Conservation (phyloP, 2,888 invertebrate genomes). For the Malthinus seriepunctatus region DNA sequence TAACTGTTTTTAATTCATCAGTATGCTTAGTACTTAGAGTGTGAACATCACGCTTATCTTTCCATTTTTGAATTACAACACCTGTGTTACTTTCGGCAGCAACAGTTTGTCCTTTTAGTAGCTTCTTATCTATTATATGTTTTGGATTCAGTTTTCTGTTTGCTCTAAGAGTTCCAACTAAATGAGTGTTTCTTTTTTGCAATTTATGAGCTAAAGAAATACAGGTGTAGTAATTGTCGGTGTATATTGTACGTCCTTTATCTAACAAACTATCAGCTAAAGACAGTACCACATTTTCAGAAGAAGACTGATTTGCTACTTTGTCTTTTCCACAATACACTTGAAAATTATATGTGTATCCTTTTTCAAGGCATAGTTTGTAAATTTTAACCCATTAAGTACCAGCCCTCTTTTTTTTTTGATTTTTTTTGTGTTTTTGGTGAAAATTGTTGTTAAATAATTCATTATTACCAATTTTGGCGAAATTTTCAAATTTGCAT, state of each 20-base stretch:
- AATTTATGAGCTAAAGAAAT: slow-evolving; percentile 34
- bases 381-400: no score
- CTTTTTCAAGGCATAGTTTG: slow-evolving; percentile 26
- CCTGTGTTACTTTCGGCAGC: slow-evolving; percentile 29
- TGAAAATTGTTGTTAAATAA: no score
- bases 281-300: slow-evolving; percentile 23
- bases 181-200: slow-evolving; percentile 34
- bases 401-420: no score
- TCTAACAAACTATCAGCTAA: slow-evolving; percentile 27
- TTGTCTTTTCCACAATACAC: slow-evolving; percentile 27
- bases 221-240: slow-evolving; percentile 38
- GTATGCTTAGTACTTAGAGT: slow-evolving; percentile 40
- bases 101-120: slow-evolving; percentile 25
- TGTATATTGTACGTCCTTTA: slow-evolving; percentile 30
- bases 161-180: slow-evolving; percentile 39
- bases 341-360: slow-evolving; percentile 29
- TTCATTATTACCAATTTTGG: no score
- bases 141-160: slow-evolving; percentile 37
- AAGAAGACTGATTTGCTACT: slow-evolving; percentile 16
- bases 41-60: slow-evolving; percentile 42
- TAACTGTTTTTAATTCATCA: slow-evolving; percentile 30
- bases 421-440: no score
- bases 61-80: slow-evolving; percentile 39
- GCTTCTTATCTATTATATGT: slow-evolving; percentile 31
- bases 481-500: no score